Conservation (phyloP, 2,113 vertebrate species). For the Colinus virginianus region DNA sequence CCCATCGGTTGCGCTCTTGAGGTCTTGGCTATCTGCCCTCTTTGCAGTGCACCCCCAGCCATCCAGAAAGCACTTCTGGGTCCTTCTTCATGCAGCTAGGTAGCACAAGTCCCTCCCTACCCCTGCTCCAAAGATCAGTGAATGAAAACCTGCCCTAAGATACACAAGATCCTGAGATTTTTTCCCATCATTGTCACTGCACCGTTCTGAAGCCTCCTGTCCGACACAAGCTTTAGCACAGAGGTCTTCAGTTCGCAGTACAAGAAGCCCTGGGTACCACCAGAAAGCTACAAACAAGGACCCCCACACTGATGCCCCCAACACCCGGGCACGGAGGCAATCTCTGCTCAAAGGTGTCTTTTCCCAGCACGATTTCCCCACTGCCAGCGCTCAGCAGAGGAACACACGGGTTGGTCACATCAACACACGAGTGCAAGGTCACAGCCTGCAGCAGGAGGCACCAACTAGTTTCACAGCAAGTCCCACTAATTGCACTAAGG, state of each 20-base stretch:
- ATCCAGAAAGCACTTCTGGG: background rate
- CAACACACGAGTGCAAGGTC: background rate
- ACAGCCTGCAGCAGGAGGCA: background rate
- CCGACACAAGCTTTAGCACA: background rate
- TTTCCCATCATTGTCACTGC: no score
- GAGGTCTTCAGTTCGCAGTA: background rate
- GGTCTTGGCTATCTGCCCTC: accelerated
- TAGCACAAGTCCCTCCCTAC: background rate
- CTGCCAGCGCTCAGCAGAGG: background rate
- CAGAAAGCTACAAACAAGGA: background rate
- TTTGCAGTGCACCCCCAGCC: background rate
- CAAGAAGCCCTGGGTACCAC: background rate
- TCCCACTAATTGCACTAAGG: background rate
- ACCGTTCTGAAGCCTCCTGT: background rate
- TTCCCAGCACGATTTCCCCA: background rate
- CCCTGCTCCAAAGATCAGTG: background rate
- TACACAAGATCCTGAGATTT: background rate
- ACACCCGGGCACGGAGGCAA: accelerated
- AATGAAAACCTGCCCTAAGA: background rate
- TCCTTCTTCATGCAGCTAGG: background rate
- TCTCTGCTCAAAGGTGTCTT: background rate
- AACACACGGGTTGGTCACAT: background rate
- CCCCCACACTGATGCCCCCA: accelerated
- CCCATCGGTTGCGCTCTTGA: background rate
- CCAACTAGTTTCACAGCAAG: background rate